Evolutionary conservation across 2,797 vertebrate species (phyloP).

Genomic region (Paedocypris micromegethes): DNA sequence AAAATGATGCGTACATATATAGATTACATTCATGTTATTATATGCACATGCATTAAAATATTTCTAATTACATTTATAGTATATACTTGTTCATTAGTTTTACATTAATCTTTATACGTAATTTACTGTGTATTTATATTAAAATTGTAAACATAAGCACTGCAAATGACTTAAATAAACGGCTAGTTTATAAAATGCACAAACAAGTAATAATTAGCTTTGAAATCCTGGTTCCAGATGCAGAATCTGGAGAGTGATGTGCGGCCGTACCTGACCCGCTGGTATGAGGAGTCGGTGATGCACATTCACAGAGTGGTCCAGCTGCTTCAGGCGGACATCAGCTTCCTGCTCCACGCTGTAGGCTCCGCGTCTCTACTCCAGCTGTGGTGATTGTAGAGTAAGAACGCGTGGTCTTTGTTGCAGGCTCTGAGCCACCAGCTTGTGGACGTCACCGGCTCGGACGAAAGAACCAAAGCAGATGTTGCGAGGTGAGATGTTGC

Average conservation of each 20-base stretch:
- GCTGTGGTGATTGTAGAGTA: no score
- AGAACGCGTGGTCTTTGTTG: slow-evolving; percentile 12
- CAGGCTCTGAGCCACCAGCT: slow-evolving; percentile 90
- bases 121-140: no score
- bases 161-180: no score
- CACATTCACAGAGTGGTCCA: slow-evolving; percentile 87
- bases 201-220: no score
- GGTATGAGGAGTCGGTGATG: slow-evolving; percentile 90
- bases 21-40: no score
- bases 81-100: no score
- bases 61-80: no score
- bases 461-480: slow-evolving; percentile 82
- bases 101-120: no score
- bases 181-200: no score
- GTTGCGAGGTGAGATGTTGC: slow-evolving; percentile 85
- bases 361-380: slow-evolving; percentile 53
- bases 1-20: no score
- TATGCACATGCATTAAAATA: no score
- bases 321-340: slow-evolving; percentile 82
- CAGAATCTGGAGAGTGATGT: slow-evolving; percentile 72
- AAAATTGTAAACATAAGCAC: no score
- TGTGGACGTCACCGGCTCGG: slow-evolving; percentile 79
- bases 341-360: slow-evolving; percentile 88
- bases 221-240: slow-evolving; percentile 61
- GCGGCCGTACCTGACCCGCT: slow-evolving; percentile 77